Base-by-base conservation (phyloP, 2,888 invertebrate genomes). In the Eledona agricola region DNA sequence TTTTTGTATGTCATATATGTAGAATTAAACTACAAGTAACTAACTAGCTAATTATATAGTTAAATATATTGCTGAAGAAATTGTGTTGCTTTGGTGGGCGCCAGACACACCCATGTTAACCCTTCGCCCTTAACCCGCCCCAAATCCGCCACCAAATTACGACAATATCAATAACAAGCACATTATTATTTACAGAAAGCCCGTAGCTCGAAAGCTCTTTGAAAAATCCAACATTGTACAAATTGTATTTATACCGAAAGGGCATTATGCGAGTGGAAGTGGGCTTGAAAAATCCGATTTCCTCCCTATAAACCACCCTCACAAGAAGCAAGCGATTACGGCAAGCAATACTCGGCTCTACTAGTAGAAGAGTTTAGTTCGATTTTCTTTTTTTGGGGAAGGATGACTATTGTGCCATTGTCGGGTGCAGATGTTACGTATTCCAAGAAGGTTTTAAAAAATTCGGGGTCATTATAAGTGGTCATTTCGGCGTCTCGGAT, bases 221-320 rank as follows among this genome's bases (percentile, higher is more conserved):
- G 67, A 65, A 69, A 58, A 71, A 66, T 64, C 65, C 63, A 64
- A 66, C 65, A 72, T 72, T 74, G 72, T 73, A 67, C 66, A 46
- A 40, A 51, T 19, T 13, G 62, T 60, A 67, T 66, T 63, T 65
- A 63, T 67, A 66, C 61, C 65, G 65, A 70, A 67, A 59, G 64
- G 63, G 66, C 65, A 67, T 75, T 76, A 71, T 75, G 64, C 64
- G 68, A 66, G 73, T 75, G 74, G 76, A 76, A 75, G 75, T 75
- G 73, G 74, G 73, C 75, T 76, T 75, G 75, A 75, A 76, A 75
- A 75, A 75, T 75, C 74, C 74, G 73, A 75, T 75, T 76, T 75
- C 73, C 72, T 73, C 69, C 69, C 66, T 69, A 63, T 65, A 68
- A 73, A 69, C 72, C 72, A 67, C 72, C 72, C 72, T 71, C 73